phyloP scores from a whole-genome alignment of 1,140 invertebrate genomes.

The Tetramorium simillimum region DNA sequence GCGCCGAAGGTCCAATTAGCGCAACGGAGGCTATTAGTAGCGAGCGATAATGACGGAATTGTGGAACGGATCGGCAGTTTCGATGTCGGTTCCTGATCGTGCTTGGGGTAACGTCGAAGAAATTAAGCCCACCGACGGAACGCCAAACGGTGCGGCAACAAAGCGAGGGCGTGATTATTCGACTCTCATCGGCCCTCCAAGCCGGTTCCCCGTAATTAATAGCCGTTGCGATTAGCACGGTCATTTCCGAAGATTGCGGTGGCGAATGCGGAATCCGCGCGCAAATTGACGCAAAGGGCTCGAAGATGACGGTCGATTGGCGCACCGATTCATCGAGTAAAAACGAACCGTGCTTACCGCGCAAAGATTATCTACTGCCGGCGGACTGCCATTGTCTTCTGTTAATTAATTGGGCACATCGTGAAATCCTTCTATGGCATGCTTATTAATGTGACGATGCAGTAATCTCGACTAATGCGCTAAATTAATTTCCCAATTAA shows the following conservation, averaged over 20 bases:
- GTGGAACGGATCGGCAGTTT: conserved; percentile 40
- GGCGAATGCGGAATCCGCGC: conserved; percentile 11
- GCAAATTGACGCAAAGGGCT: conserved; percentile 2
- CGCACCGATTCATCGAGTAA: not conserved
- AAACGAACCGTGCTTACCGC: not conserved
- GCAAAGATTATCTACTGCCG: conserved; percentile 8
- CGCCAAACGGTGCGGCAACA: conserved; percentile 41
- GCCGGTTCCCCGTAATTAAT: conserved; percentile 57
- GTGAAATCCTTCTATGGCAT: not conserved
- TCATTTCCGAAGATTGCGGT: conserved; percentile 58
- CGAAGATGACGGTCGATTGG: conserved; percentile 30
- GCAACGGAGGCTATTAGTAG: conserved; percentile 57
- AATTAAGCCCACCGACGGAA: conserved; percentile 57
- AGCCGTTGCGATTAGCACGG: conserved; percentile 55
- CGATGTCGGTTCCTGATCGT: conserved; percentile 30
- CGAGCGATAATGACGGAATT: conserved; percentile 56
- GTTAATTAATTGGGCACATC: conserved; percentile 37
- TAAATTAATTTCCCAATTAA: conserved; percentile 2
- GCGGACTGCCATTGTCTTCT: not conserved
- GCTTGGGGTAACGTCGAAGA: conserved; percentile 45
- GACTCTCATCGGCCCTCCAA: conserved; percentile 31
- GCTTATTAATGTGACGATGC: not conserved
- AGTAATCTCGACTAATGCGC: not conserved
- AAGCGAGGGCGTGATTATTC: conserved; percentile 63
- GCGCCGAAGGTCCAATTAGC: conserved; percentile 52